A percentile compares a stretch with the other conserved stretches of the same genome.
These are phyloP conservation scores for Nymphalis polychloros DNA, from an alignment of 2,888 invertebrate genomes.

Conservation along the genomic window DNA sequence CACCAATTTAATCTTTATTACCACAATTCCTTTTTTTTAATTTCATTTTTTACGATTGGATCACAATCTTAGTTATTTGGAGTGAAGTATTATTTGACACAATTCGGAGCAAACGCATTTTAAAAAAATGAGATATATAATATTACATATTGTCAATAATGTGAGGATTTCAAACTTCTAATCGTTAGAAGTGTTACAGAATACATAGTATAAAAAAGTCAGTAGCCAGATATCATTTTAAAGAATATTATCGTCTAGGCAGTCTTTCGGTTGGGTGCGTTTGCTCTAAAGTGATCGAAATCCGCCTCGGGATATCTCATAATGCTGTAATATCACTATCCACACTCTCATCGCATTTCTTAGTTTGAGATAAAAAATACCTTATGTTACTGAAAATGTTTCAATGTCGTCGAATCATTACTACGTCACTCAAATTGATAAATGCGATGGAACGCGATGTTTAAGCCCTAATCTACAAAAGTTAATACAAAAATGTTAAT, in stretches of 20 bases:
- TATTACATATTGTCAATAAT: slow-evolving; percentile 8
- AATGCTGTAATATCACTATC: slow-evolving; percentile 52
- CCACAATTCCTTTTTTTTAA: slow-evolving; percentile 32
- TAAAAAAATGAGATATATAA: slow-evolving; percentile 6
- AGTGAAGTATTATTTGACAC: slow-evolving; percentile 1
- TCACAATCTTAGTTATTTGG: slow-evolving; percentile 38
- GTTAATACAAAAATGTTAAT: slow-evolving; percentile 68
- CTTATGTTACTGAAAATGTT: slow-evolving; percentile 25
- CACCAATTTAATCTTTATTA: slow-evolving; percentile 54
- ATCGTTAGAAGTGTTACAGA: not conserved
- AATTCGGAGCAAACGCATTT: slow-evolving; percentile 23
- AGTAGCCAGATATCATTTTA: slow-evolving; percentile 17
- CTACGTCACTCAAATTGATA: slow-evolving; percentile 51
- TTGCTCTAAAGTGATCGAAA: slow-evolving; percentile 24
- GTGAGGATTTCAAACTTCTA: not conserved
- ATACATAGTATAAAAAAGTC: not conserved
- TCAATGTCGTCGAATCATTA: slow-evolving; percentile 42
- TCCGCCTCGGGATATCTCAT: slow-evolving; percentile 19
- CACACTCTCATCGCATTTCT: slow-evolving; percentile 60
- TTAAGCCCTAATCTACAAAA: slow-evolving; percentile 62
- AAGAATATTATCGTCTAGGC: slow-evolving; percentile 22
- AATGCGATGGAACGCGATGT: slow-evolving; percentile 64
- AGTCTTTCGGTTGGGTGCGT: slow-evolving; percentile 31
- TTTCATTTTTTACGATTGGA: slow-evolving; percentile 24
- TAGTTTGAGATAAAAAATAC: slow-evolving; percentile 43